Base-by-base conservation (phyloP, 2,888 invertebrate genomes). In the Ennomos fuscantarius region DNA sequence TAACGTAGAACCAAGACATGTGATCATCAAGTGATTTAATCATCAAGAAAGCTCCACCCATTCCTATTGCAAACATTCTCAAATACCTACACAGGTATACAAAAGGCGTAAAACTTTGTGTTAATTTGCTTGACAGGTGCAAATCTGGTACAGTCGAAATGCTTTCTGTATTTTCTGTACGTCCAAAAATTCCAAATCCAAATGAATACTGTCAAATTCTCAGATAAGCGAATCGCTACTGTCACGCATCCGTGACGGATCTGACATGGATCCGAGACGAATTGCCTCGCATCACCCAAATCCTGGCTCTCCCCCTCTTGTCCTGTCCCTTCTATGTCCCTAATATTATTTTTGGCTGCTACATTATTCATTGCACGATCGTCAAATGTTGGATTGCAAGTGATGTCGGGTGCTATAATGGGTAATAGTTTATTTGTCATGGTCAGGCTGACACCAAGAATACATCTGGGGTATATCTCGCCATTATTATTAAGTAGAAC, bases 251-350 rank as follows among this genome's bases (percentile, higher is more conserved):
- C 56, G 36, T 51, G 47, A 37, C 51, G 44, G 11, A 52, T 52
- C 78, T 79, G 82, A 72, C 78, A 80, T 82, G 86, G 80, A 83
- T 81, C 81, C 83, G 82, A 80, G 86, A 87, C 89, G 89, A 86
- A 90, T 89, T 80, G 79, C 76, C 78, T 76, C 69, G 71, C 69
- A 74, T 74, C 79, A 69, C 61, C 70, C 70, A 76, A 81, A 81
- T 78, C 81, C 79, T 65, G 69, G 72, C 74, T 73, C 73, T 79
- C 75, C 75, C 75, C 74, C 73, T 73, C 72, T 63, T 63, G 51
- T 75, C 43, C 43, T 78, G 79, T 81, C 78, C 74, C 76, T 62
- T 54, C 66, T 61, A 72, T 35, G 48, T 58, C 46, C 45, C 44
- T 45, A 48, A 47, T 43, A 48, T 39, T 59, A 53, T 59, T 24